Conservation (phyloP, 1,140 invertebrate genomes). For the Conopomorpha cramerella region DNA sequence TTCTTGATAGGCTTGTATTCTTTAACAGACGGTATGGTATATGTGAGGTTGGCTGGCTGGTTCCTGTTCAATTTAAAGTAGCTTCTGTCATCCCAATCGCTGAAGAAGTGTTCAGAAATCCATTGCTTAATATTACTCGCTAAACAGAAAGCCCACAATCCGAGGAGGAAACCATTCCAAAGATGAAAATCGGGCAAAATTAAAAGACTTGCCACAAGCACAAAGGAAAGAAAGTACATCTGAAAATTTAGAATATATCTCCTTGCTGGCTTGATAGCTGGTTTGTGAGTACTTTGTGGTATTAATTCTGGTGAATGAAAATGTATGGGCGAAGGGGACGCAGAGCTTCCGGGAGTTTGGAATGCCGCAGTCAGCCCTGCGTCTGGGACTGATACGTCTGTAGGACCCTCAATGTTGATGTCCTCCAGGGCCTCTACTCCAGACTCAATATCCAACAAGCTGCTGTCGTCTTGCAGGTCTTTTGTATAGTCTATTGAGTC, state of each 20-base stretch:
- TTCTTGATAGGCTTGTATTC: conserved; percentile 56
- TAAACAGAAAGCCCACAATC: conserved; percentile 43
- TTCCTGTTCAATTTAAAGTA: conserved; percentile 25
- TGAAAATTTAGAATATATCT: too few species aligned
- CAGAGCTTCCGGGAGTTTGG: too few species aligned
- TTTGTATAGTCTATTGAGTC: conserved; percentile 22
- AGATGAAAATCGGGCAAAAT: conserved; percentile 36
- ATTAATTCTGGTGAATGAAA: too few species aligned
- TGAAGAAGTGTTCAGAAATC: conserved; percentile 40
- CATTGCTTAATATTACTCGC: conserved; percentile 33
- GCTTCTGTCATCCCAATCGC: conserved; percentile 22
- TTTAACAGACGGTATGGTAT: conserved; percentile 45
- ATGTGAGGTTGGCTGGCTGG: conserved; percentile 18
- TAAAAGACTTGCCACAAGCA: conserved; percentile 31
- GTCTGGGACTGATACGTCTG: conserved; percentile 20
- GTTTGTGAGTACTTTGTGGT: too few species aligned
- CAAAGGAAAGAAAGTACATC: conserved; percentile 40
- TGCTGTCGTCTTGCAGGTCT: conserved; percentile 25
- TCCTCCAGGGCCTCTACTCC: conserved; percentile 56
- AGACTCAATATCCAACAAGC: conserved; percentile 47
- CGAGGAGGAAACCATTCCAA: conserved; percentile 53
- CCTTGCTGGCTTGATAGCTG: too few species aligned
- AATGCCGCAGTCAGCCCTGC: too few species aligned
- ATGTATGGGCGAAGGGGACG: conserved; percentile 14
- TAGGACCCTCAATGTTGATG: conserved; percentile 29